Base-by-base conservation (phyloP, 2,888 invertebrate genomes). In the Melangyna quadrimaculata region DNA sequence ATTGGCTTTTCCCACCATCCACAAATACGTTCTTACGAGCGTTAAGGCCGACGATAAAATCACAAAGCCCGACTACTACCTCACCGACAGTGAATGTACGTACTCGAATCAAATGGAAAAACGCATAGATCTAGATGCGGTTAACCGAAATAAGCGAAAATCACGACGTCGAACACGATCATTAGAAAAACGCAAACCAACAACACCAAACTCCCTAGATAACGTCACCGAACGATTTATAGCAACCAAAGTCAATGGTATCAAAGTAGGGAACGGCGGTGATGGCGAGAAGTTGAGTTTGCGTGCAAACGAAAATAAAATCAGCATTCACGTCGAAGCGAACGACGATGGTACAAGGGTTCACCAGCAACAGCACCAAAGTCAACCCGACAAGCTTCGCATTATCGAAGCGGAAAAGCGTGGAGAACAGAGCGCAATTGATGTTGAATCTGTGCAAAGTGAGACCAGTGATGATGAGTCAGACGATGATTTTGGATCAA, bases 1-100 rank as follows among this genome's bases (percentile, higher is more conserved):
- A 83, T 87, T 87, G 65, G 88, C 88, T 40, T 89, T 88, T 81
- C 88, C 89, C 78, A 87, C 86, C 45, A 67, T 89, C 22, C 82
- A 87, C 71, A 87, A 88, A 77, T 88, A 84, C 78, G 78, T 75
- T 63, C 27, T 81, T 51, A 86, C 77, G 10, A 78, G 69, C 40
- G 55, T 69, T 35, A 67, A 86, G 43, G 22, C 69, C 24, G 72
- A 86, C 40, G 77, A 81, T 78, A 73, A 61, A 48, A 80, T 73
- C 72, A 72, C 77, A 27, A 80, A 86, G 70, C 86, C 86, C 37
- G 78, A 78, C 35, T 87, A 83, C 73, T 80, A 83, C 80, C 83
- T 87, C 8, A 87, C 87, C 35, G 87, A 87, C 71, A 87, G 87
- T 48, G 87, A 87, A 51, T 84, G 77, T 24, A 80, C 80, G 63